A percentile compares a stretch with the other conserved stretches of the same genome.
phyloP scores from a whole-genome alignment of 2,888 invertebrate species.

The Halocaridina rubra region DNA sequence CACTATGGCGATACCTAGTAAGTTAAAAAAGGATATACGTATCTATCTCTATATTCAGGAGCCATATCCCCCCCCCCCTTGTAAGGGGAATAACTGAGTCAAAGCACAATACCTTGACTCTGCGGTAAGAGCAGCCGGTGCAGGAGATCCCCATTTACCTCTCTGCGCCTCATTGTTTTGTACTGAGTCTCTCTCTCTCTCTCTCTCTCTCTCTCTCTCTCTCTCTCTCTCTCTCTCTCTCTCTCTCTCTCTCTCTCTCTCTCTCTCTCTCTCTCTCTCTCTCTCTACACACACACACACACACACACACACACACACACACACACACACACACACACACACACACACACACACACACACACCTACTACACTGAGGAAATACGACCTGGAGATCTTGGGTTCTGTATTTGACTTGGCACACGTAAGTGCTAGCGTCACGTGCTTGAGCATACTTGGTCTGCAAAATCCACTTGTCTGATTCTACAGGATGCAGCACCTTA shows the following conservation, averaged over 20 bases:
- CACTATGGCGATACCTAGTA: too few species aligned
- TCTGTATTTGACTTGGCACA: slow-evolving; percentile 57
- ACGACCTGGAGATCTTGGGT: slow-evolving; percentile 56
- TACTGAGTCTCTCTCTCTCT: too few species aligned
- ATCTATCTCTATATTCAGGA: too few species aligned
- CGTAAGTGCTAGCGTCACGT: slow-evolving; percentile 50
- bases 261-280: not conserved
- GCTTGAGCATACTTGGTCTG: slow-evolving; percentile 53
- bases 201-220: not conserved
- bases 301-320: not conserved
- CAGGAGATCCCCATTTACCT: too few species aligned
- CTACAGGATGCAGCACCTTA: slow-evolving; percentile 52
- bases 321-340: not conserved
- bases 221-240: not conserved
- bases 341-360: not conserved
- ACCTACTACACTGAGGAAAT: slow-evolving; percentile 48
- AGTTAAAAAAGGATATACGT: too few species aligned
- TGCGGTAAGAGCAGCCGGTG: too few species aligned
- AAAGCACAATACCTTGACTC: too few species aligned
- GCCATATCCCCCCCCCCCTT: too few species aligned
- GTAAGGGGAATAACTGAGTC: too few species aligned
- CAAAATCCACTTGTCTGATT: slow-evolving; percentile 56
- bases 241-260: not conserved
- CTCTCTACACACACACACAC: not conserved
- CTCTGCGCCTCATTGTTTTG: too few species aligned